Conservation (phyloP, 2,113 vertebrate genomes). For the Platichthys stellatus region DNA sequence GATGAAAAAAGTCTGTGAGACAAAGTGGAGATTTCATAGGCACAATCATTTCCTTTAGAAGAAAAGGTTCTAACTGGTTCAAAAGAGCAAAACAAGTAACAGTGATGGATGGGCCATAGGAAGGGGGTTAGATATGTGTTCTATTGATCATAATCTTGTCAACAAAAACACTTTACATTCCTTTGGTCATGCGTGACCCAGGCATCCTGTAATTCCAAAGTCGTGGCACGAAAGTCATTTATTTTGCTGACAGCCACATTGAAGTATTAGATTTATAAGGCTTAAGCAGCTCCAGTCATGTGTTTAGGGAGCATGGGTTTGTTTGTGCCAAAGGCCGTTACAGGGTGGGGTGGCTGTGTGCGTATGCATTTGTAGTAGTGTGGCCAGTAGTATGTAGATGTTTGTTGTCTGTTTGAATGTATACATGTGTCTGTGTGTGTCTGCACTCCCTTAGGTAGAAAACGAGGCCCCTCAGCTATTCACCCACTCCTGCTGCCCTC, state of each 20-base stretch:
- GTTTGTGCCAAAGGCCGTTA: slow-evolving; percentile 14
- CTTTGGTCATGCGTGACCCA: slow-evolving; percentile 22
- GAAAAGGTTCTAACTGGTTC: no score
- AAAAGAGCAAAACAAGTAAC: no score
- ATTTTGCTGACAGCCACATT: slow-evolving; percentile 37
- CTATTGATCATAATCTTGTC: neutral
- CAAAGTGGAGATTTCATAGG: no score
- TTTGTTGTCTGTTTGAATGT: neutral
- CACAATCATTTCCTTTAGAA: no score
- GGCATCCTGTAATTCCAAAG: neutral
- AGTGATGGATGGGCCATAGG: neutral
- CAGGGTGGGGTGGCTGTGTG: neutral
- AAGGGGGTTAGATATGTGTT: neutral
- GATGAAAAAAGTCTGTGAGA: no score
- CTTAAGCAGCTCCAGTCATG: slow-evolving; percentile 40
- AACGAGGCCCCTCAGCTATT: slow-evolving; percentile 19
- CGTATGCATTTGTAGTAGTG: neutral
- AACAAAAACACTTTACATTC: slow-evolving; percentile 8
- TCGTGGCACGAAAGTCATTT: neutral
- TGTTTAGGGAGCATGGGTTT: slow-evolving; percentile 32
- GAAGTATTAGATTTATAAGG: slow-evolving; percentile 42
- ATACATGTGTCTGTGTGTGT: slow-evolving; percentile 7
- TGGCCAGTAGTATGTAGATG: neutral
- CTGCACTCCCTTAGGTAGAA: slow-evolving; percentile 12
- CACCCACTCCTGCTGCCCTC: neutral